Percentiles rank a stretch among this genome's conserved stretches.
phyloP scores from a whole-genome alignment of 2,797 vertebrate species.

The Bradypodion pumilum region DNA sequence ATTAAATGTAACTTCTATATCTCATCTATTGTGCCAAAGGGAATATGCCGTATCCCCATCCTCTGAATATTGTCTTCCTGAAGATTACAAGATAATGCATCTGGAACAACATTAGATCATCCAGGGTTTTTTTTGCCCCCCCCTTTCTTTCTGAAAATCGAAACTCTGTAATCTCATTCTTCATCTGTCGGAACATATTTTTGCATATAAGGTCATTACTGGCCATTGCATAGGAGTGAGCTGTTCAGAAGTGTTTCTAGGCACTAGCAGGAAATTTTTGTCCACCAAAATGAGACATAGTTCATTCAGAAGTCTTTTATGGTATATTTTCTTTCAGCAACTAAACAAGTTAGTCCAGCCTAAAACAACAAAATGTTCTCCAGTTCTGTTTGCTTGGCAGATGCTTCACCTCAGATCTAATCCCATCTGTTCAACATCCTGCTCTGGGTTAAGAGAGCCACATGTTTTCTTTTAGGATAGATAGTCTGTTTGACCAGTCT shows the following conservation, averaged over 20 bases:
- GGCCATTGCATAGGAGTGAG: conserved; percentile 53
- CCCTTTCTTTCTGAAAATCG: conserved; percentile 62
- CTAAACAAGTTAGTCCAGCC: conserved; percentile 54
- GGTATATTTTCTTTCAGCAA: conserved; percentile 70
- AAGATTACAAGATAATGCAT: conserved; percentile 77
- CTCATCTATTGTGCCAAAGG: conserved; percentile 50
- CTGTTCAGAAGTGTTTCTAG: conserved; percentile 67
- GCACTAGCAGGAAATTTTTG: conserved; percentile 61
- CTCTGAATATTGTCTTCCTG: conserved; percentile 62
- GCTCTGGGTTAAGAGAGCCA: neutral
- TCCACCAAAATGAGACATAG: conserved; percentile 59
- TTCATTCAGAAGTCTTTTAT: conserved; percentile 44
- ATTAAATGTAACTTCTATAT: conserved; percentile 53
- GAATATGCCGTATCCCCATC: conserved; percentile 60
- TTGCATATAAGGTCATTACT: conserved; percentile 61
- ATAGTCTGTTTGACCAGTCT: no score
- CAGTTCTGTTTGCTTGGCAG: conserved; percentile 57
- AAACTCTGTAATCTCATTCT: conserved; percentile 70
- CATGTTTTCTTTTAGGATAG: no score
- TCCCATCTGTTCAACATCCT: conserved; percentile 1
- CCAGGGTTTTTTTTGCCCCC: conserved; percentile 66
- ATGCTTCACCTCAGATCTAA: conserved; percentile 27
- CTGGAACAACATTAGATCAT: conserved; percentile 78
- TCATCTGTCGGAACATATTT: conserved; percentile 67
- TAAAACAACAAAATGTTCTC: conserved; percentile 53